Percentiles rank a stretch among this genome's conserved stretches.
phyloP scores from a whole-genome alignment of 2,113 vertebrate species.

The Spea multiplicata region DNA sequence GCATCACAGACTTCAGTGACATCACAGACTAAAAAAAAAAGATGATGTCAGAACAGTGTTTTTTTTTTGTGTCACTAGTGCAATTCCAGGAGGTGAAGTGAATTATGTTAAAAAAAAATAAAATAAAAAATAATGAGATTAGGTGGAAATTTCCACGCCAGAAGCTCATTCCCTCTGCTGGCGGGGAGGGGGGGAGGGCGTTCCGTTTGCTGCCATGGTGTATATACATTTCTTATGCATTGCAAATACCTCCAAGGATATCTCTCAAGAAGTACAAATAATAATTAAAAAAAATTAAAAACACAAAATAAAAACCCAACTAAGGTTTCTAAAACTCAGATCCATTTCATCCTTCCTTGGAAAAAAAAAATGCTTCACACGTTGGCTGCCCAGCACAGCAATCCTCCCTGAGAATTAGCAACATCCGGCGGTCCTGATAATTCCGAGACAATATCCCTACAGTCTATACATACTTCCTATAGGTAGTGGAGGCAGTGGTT shows the following conservation, averaged over 20 bases:
- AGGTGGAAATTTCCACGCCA: neutral
- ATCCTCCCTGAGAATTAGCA: constrained; percentile 14
- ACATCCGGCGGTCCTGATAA: neutral
- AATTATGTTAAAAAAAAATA: neutral
- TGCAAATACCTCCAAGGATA: constrained; percentile 25
- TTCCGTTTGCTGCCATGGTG: neutral
- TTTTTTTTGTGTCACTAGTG: constrained; percentile 9
- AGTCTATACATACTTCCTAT: neutral
- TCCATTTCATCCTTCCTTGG: neutral
- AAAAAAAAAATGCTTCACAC: neutral
- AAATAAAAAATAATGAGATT: constrained; percentile 6
- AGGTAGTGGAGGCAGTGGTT: neutral
- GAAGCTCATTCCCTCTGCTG: neutral
- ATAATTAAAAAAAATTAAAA: neutral
- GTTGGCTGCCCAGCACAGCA: neutral
- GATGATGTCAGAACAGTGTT: neutral
- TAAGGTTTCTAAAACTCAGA: neutral
- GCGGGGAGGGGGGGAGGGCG: neutral
- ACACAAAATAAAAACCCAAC: neutral
- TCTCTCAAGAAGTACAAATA: neutral
- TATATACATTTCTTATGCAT: constrained; percentile 11
- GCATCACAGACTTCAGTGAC: neutral
- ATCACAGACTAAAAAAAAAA: neutral
- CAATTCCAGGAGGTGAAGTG: constrained; percentile 27
- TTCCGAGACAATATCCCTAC: neutral